Percentiles rank a stretch among this genome's conserved stretches.
These are phyloP conservation scores for Bolinopsis microptera DNA, from an alignment of 37 sponge, comb jelly and placozoan species.

Conservation along the genomic window DNA sequence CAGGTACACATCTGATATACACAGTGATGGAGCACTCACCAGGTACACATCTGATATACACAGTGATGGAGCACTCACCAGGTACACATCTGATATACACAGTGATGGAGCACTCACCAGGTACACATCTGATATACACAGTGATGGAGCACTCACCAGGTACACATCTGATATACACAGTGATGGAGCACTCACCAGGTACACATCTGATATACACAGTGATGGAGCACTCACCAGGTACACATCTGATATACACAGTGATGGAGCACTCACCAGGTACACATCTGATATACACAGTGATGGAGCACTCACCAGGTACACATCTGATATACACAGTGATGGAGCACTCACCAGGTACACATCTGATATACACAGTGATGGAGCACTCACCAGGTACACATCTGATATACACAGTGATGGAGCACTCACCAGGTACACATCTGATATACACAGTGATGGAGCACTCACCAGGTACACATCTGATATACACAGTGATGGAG, in stretches of 20 bases:
- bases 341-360: slow-evolving; percentile 19
- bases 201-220: slow-evolving; percentile 44
- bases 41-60: slow-evolving; percentile 30
- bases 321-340: too few relatives aligned
- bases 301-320: slow-evolving; percentile 11
- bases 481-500: too few relatives aligned
- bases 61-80: too few relatives aligned
- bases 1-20: slow-evolving; percentile 35
- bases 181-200: neutral
- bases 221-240: slow-evolving; percentile 8
- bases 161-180: slow-evolving; percentile 32
- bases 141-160: slow-evolving; percentile 12
- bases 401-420: too few relatives aligned
- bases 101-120: too few relatives aligned
- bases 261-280: slow-evolving; percentile 18
- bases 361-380: too few relatives aligned
- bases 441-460: too few relatives aligned
- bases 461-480: slow-evolving; percentile 23
- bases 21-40: too few relatives aligned
- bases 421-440: slow-evolving; percentile 17
- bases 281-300: too few relatives aligned
- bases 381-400: slow-evolving; percentile 25
- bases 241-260: too few relatives aligned
- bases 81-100: slow-evolving; percentile 42
- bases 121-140: slow-evolving; percentile 38